A percentile compares a stretch with the other conserved stretches of the same genome.
Evolutionary conservation across 2,113 vertebrate genomes (phyloP).

Genomic region (Himantopus leucocephalus): DNA sequence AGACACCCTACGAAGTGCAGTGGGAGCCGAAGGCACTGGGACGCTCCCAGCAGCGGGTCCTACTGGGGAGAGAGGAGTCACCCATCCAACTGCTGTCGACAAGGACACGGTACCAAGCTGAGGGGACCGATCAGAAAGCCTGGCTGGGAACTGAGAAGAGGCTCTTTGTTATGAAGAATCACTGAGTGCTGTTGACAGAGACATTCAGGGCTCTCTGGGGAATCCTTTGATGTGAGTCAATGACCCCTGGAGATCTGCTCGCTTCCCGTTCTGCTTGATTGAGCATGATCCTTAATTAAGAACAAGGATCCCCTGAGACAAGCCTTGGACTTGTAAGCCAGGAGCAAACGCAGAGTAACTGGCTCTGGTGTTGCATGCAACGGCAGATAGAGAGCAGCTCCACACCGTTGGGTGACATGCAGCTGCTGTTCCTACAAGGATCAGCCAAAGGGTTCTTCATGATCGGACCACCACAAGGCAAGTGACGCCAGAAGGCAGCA

Average conservation of each 20-base stretch:
- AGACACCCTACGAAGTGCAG: not conserved
- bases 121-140: not conserved
- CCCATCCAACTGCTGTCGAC: not conserved
- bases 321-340: not conserved
- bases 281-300: not conserved
- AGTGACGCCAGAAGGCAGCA: not conserved
- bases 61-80: not conserved
- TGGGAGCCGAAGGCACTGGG: not conserved
- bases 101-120: not conserved
- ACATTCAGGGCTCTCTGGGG: not conserved
- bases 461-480: not conserved
- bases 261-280: not conserved
- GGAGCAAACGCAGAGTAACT: not conserved
- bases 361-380: too few relatives aligned
- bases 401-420: fast-evolving
- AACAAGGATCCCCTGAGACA: not conserved
- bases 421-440: not conserved
- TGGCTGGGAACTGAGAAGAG: not conserved
- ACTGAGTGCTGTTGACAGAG: not conserved
- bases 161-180: not conserved
- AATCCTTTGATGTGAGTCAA: not conserved
- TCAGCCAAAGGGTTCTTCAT: fast-evolving
- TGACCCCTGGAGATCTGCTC: not conserved
- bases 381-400: not conserved
- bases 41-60: not conserved